A percentile compares a stretch with the other conserved stretches of the same genome.
Conservation (phyloP, 2,113 vertebrate species). For the Aythya baeri region DNA sequence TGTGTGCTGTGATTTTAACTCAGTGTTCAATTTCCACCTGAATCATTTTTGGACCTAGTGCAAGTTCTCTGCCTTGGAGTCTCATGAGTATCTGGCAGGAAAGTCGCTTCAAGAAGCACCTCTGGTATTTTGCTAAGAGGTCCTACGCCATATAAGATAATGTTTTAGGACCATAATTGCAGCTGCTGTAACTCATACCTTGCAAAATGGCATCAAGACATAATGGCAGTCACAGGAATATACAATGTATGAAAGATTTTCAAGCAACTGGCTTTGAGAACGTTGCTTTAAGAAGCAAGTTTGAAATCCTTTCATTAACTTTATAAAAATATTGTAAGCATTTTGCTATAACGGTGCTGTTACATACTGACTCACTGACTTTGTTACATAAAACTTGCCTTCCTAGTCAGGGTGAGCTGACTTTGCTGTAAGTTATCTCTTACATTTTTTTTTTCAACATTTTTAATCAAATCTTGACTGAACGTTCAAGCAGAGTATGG, state of each 20-base stretch:
- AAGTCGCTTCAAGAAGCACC: background rate
- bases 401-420: background rate
- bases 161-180: background rate
- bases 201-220: background rate
- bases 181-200: background rate
- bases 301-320: background rate
- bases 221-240: background rate
- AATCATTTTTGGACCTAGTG: background rate
- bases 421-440: background rate
- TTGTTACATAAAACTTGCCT: background rate
- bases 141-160: background rate
- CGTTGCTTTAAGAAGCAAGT: background rate
- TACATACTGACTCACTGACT: background rate
- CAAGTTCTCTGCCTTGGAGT: background rate
- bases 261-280: background rate
- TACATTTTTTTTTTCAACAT: background rate
- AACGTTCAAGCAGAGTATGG: background rate
- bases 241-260: background rate
- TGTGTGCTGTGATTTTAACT: background rate
- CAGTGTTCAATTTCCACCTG: background rate
- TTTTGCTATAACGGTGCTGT: background rate
- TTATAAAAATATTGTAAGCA: background rate
- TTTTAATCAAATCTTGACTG: background rate
- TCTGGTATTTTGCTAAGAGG: background rate
- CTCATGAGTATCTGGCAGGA: background rate